Percentiles rank a stretch among this genome's conserved stretches.
phyloP scores from a whole-genome alignment of 2,888 invertebrate genomes.

The Quadroppia sp. region DNA sequence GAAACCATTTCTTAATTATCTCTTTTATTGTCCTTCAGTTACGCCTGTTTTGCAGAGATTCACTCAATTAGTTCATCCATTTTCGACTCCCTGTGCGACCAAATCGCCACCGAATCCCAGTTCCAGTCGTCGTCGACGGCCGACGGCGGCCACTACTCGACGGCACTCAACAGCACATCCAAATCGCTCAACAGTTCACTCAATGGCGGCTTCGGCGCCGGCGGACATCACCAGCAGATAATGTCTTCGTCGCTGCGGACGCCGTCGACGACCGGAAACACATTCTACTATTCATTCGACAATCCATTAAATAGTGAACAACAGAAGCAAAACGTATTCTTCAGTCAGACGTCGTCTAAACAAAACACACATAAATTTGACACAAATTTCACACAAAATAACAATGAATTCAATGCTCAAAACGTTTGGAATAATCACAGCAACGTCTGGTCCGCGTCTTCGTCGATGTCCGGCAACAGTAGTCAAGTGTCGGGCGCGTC shows the following conservation, averaged over 20 bases:
- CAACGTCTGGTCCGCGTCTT: too few species aligned
- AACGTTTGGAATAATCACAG: not conserved
- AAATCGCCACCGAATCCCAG: not conserved
- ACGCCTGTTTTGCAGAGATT: constrained; percentile 39
- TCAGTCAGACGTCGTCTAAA: not conserved
- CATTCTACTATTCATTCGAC: constrained; percentile 13
- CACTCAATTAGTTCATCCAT: constrained; percentile 34
- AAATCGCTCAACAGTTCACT: constrained; percentile 12
- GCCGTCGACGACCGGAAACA: not conserved
- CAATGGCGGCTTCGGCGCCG: not conserved
- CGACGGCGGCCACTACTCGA: too few species aligned
- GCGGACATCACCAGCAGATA: not conserved
- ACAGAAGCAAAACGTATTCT: constrained; percentile 18
- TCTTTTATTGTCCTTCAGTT: too few species aligned
- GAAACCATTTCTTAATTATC: not conserved
- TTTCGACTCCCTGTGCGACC: constrained; percentile 31
- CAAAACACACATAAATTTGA: not conserved
- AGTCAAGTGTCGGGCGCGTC: too few species aligned
- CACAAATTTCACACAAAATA: not conserved
- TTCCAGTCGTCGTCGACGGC: not conserved
- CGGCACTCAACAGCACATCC: not conserved
- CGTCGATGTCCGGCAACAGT: not conserved
- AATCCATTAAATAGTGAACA: constrained; percentile 18
- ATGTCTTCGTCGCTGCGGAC: not conserved
- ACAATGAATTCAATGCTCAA: constrained; percentile 16